Conservation (phyloP, 1,140 invertebrate species). For the Pogonomyrmex californicus region DNA sequence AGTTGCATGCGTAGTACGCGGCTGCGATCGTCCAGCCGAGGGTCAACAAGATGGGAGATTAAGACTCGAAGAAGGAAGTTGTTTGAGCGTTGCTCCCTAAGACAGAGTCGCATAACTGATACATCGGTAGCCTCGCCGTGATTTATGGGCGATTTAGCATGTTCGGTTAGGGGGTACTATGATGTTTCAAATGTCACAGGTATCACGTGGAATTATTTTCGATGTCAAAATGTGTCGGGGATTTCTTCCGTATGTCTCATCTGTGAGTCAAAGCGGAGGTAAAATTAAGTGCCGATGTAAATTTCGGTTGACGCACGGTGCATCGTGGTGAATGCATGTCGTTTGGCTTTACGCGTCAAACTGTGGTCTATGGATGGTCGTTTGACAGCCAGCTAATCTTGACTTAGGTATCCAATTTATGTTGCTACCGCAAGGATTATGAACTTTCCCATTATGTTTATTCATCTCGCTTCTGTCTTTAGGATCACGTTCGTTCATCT, state of each 20-base stretch:
- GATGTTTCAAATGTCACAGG: slow-evolving; percentile 36
- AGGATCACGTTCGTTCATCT: neutral
- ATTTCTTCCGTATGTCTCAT: slow-evolving; percentile 14
- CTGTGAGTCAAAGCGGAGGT: slow-evolving; percentile 5
- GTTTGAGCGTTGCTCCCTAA: neutral
- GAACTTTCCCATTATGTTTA: neutral
- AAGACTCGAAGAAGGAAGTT: slow-evolving; percentile 48
- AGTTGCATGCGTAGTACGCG: slow-evolving; percentile 21
- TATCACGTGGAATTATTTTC: slow-evolving; percentile 42
- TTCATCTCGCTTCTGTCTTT: neutral
- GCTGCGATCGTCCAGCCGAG: slow-evolving; percentile 19
- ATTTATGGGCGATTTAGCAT: slow-evolving; percentile 41
- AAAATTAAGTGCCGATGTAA: slow-evolving; percentile 48
- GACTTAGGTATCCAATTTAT: slow-evolving; percentile 18
- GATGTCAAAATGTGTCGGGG: neutral
- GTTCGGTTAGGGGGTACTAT: neutral
- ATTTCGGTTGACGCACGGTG: slow-evolving; percentile 35
- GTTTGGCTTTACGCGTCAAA: slow-evolving; percentile 23
- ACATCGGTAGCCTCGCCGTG: slow-evolving; percentile 28
- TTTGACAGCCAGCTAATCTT: slow-evolving; percentile 44
- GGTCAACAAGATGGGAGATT: slow-evolving; percentile 56
- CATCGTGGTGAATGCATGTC: neutral
- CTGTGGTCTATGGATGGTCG: neutral
- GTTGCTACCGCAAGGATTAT: neutral
- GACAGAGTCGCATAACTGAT: slow-evolving; percentile 44